Percentiles rank a stretch among this genome's conserved stretches.
Conservation (phyloP, 23 tunicate species). For the Botrylloides violaceus region DNA sequence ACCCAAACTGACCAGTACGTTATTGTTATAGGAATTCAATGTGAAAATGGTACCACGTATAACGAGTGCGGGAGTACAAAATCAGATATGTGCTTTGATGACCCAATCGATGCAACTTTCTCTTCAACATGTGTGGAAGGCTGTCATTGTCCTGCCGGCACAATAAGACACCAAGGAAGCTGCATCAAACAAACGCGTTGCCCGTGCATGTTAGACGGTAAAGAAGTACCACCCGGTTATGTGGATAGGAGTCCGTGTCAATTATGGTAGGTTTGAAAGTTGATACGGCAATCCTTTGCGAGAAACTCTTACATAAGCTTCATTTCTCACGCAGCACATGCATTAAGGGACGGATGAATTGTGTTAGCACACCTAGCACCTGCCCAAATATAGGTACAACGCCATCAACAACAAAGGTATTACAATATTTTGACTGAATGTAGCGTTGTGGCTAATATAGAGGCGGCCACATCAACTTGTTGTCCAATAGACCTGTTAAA, state of each 20-base stretch:
- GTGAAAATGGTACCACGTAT: conserved; percentile 74
- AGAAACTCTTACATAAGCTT: too few relatives aligned
- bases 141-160: conserved; percentile 87
- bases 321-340: conserved; percentile 26
- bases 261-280: conserved; percentile 49
- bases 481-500: too few relatives aligned
- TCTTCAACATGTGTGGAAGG: conserved; percentile 74
- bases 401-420: too few relatives aligned
- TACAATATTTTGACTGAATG: too few relatives aligned
- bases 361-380: conserved; percentile 43
- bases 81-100: conserved; percentile 47
- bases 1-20: too few relatives aligned
- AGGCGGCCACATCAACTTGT: too few relatives aligned
- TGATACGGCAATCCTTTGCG: too few relatives aligned
- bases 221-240: conserved; percentile 29
- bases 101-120: conserved; percentile 50
- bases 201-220: conserved; percentile 68
- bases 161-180: conserved; percentile 62
- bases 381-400: too few relatives aligned
- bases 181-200: conserved; percentile 76
- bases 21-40: conserved; percentile 53
- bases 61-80: conserved; percentile 83
- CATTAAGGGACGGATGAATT: conserved; percentile 27
- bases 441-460: too few relatives aligned
- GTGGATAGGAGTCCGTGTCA: conserved; percentile 43